Conservation (phyloP, 2,888 invertebrate species). For the Trimorus sp. region DNA sequence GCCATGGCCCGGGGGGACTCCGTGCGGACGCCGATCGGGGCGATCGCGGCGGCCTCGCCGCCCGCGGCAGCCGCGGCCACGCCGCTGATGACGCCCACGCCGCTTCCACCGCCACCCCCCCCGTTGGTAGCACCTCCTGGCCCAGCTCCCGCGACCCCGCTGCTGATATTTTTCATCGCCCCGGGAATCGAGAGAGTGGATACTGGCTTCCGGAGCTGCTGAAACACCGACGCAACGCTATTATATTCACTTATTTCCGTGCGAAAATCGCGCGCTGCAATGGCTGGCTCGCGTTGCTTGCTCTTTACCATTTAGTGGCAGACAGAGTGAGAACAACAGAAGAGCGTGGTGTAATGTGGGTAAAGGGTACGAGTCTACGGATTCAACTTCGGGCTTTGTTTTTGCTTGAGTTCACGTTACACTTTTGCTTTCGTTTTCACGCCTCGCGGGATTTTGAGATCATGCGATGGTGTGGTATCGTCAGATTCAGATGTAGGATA, state of each 20-base stretch:
- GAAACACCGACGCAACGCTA: conserved; percentile 80
- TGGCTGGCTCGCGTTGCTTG: conserved; percentile 39
- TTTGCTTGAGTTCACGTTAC: conserved; percentile 11
- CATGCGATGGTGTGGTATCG: no score
- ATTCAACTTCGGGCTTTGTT: conserved; percentile 29
- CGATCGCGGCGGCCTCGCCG: conserved; percentile 93
- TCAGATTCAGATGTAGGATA: no score
- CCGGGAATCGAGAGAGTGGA: conserved; percentile 98
- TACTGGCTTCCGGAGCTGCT: conserved; percentile 99
- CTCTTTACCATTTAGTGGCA: conserved; percentile 59
- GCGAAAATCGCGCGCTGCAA: background rate
- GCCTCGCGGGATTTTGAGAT: background rate
- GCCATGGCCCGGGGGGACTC: conserved; percentile 94
- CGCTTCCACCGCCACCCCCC: conserved; percentile 69
- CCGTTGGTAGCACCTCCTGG: conserved; percentile 80
- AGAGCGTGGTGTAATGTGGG: conserved; percentile 48
- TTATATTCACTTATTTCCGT: conserved; percentile 48
- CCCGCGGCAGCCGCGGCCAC: conserved; percentile 84
- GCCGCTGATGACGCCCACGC: conserved; percentile 43
- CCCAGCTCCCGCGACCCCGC: conserved; percentile 80
- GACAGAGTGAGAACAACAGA: conserved; percentile 55
- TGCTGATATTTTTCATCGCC: conserved; percentile 90
- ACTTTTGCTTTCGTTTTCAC: conserved; percentile 25
- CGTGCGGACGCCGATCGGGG: conserved; percentile 93
- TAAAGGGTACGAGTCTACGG: conserved; percentile 61